Conservation (phyloP, 2,888 invertebrate species). For the Dolomedes plantarius region DNA sequence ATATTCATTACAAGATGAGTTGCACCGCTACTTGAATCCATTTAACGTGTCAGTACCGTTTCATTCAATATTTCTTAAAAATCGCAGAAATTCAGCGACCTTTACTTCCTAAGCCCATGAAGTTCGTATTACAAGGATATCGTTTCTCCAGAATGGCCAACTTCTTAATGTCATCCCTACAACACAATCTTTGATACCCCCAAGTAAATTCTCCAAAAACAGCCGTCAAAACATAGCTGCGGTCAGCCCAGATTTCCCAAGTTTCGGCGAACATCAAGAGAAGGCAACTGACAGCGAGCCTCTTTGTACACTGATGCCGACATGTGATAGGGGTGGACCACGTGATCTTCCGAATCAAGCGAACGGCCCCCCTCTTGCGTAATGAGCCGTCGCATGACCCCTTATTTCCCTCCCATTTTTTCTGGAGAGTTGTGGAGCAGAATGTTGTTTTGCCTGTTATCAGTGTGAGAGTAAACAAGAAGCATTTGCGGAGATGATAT, state of each 20-base stretch:
- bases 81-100: too few relatives aligned
- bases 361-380: constrained; percentile 15
- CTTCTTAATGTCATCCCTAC: background rate
- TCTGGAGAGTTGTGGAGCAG: background rate
- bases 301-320: constrained; percentile 8
- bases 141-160: too few relatives aligned
- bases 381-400: constrained; percentile 14
- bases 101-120: too few relatives aligned
- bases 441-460: constrained; percentile 12
- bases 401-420: background rate
- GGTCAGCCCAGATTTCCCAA: constrained; percentile 5
- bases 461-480: constrained; percentile 16
- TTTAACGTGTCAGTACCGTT: too few relatives aligned
- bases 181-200: constrained; percentile 3
- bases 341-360: constrained; percentile 9
- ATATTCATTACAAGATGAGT: too few relatives aligned
- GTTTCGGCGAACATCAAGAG: background rate
- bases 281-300: background rate
- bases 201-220: background rate
- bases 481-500: constrained; percentile 10
- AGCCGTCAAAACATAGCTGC: constrained; percentile 16
- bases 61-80: too few relatives aligned
- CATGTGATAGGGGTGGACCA: constrained; percentile 12
- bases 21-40: too few relatives aligned
- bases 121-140: too few relatives aligned